These are phyloP conservation scores for Phylloscopus collybita DNA, from an alignment of 2,797 vertebrate genomes.

Conservation along the genomic window DNA sequence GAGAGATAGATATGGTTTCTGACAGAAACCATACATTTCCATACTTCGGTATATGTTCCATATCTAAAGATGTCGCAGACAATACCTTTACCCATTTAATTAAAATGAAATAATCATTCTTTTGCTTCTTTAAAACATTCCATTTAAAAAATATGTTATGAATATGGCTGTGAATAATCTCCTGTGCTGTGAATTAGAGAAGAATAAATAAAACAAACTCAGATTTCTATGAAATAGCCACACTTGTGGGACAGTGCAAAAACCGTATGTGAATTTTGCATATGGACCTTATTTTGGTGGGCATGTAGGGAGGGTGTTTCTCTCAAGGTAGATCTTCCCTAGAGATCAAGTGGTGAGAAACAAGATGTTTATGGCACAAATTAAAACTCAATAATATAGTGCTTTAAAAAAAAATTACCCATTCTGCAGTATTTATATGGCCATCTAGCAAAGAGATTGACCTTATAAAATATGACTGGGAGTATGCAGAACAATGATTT, in stretches of 20 bases:
- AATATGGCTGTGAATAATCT: background rate
- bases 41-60: rapidly evolving
- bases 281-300: background rate
- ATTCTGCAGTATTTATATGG: background rate
- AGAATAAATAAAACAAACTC: background rate
- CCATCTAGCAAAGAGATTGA: background rate
- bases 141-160: background rate
- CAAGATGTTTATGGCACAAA: background rate
- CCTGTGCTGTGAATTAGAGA: background rate
- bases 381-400: background rate
- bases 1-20: background rate
- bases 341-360: background rate
- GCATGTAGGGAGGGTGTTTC: rapidly evolving
- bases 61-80: background rate
- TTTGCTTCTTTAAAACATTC: background rate
- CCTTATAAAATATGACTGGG: background rate
- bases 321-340: background rate
- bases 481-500: background rate
- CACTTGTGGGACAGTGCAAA: background rate
- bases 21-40: background rate
- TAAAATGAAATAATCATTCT: background rate
- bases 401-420: background rate
- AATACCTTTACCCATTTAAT: background rate
- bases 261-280: background rate
- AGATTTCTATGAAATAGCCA: background rate